Evolutionary conservation across 2,888 invertebrate genomes (phyloP).

Genomic region (Tyria jacobaeae): DNA sequence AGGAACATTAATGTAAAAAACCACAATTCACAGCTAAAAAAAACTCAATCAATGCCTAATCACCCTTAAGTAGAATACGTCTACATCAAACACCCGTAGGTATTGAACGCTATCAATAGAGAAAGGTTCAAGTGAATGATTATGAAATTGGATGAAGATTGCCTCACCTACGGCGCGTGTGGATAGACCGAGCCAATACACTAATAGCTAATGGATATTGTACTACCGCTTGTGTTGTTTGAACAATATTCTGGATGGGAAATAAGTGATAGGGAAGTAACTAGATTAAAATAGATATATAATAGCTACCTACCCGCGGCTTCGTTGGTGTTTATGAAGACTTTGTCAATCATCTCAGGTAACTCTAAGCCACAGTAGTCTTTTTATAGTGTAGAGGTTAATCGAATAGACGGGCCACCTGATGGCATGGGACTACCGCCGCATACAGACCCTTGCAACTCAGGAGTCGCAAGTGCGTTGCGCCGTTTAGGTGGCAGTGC

Average conservation of each 20-base stretch:
- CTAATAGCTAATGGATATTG: constrained; percentile 17
- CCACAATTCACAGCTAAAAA: constrained; percentile 1
- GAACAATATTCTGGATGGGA: constrained; percentile 1
- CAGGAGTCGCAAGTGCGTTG: too few relatives aligned
- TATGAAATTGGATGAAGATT: constrained; percentile 7
- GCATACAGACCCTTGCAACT: too few relatives aligned
- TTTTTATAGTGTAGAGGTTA: too few relatives aligned
- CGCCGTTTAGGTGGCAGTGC: too few relatives aligned
- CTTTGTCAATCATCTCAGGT: too few relatives aligned
- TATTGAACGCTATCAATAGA: background rate
- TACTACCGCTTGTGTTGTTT: constrained; percentile 4
- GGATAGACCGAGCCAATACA: constrained; percentile 11
- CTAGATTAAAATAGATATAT: background rate
- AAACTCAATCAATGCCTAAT: background rate
- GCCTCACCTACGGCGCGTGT: background rate
- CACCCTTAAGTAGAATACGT: background rate
- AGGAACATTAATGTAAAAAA: background rate
- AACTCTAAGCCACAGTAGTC: too few relatives aligned
- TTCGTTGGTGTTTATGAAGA: background rate
- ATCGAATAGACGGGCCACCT: too few relatives aligned
- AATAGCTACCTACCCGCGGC: background rate
- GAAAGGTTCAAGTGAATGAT: constrained; percentile 7
- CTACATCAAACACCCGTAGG: background rate
- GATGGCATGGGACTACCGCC: too few relatives aligned
- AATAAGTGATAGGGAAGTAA: background rate